These are phyloP conservation scores for Lepus townsendii DNA, from an alignment of 2,797 vertebrate genomes.

Conservation along the genomic window DNA sequence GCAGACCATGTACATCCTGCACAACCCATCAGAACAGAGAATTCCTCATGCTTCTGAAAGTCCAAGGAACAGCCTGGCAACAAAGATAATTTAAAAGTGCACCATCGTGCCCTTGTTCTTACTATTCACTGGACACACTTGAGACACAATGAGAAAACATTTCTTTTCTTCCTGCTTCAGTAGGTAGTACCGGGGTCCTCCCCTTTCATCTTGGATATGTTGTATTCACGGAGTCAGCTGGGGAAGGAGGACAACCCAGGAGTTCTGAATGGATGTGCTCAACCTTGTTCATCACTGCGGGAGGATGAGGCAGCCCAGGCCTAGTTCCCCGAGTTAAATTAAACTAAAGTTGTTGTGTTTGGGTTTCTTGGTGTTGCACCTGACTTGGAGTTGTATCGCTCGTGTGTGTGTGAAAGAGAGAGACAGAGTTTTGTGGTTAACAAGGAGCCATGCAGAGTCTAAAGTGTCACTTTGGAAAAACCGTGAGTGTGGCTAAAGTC, in stretches of 20 bases:
- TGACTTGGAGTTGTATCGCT: neutral
- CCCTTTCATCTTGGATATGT: neutral
- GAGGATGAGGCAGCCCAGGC: neutral
- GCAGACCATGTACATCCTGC: neutral
- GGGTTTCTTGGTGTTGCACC: neutral
- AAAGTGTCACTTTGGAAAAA: conserved; percentile 14
- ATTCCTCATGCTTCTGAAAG: neutral
- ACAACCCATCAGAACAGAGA: conserved; percentile 7
- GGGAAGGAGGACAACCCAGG: neutral
- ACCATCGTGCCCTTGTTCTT: neutral
- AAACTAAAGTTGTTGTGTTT: neutral
- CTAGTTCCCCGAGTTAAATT: neutral
- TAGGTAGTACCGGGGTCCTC: neutral
- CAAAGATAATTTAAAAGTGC: conserved; percentile 41
- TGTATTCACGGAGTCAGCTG: neutral
- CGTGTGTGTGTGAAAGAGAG: neutral
- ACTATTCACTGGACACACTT: neutral
- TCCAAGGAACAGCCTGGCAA: neutral
- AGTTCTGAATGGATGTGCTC: neutral
- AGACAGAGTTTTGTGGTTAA: too few species aligned
- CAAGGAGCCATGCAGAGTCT: neutral
- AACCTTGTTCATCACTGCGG: neutral
- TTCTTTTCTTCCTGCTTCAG: neutral
- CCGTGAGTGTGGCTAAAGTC: neutral
- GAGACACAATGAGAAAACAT: conserved; percentile 9